Evolutionary conservation across 2,888 invertebrate genomes (phyloP), one percentile per base, ranked within the genome.

Genomic region (Lepidonotus clava): DNA sequence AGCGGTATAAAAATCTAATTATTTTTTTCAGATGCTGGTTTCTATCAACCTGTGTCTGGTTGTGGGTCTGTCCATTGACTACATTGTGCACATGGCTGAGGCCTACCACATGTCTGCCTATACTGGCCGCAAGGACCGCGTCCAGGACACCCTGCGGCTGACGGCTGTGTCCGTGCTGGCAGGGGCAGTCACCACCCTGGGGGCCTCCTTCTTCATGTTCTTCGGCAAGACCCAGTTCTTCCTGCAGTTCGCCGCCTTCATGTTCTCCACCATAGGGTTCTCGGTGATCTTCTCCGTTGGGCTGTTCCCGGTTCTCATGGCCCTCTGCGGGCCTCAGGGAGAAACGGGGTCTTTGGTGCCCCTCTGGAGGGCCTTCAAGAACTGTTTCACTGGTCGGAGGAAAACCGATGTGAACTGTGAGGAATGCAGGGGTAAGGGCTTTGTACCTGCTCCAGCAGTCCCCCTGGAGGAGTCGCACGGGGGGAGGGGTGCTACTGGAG

Each of bases 171-270:
- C 93, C 18, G 91, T 93, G 1, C 86, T 93, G 32, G 91, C 92
- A 0, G 93, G 92, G 0, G 92, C 92, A 5, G 87, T 87, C 84
- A 92, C 92, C 8, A 93, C 93, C 0, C 85, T 92, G n/a, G 93
- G 93, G 0, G 92, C 93, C 0, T 91, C 92, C 0, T 34, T 91
- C 14, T 93, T 93, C 88, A 92, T 93, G 92, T 88, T 93, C 66
- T 90, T 92, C 40, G 92, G 92, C 6, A 88, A 92, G 85, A 92
- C 93, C 83, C 89, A 89, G 88, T 93, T 93, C 86, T 92, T 93
- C 86, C 88, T 92, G 61, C 91, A 92, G 88, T 93, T 93, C 87
- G 93, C 92, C 14, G 90, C 92, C 5, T 92, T 93, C 87, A 90
- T 93, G 90, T 91, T 92, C 83, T 89, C 90, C 61, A 92, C 92